Evolutionary conservation across 2,797 vertebrate species (phyloP), one percentile per base, ranked within the genome.

Genomic region (Ceyx erithaca): DNA sequence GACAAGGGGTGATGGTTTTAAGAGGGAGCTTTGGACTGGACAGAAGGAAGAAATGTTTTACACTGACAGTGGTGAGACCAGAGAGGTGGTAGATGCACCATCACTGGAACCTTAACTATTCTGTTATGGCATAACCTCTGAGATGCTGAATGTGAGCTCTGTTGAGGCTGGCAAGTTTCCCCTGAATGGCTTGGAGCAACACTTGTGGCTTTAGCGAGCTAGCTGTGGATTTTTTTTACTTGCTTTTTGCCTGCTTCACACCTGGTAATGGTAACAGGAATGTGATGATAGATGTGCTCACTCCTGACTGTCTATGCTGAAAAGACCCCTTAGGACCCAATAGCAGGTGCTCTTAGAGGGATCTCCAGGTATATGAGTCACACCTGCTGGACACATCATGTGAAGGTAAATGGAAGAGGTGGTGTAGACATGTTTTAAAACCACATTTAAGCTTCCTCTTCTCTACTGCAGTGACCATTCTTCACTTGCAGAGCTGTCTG

Each of bases 401-500:
- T 71, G 57, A 49, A 57, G 12, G n/a, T 48, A 57, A 87, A 68
- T 67, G 58, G 54, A 59, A 40, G 33, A 52, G 62, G 35, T 55
- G n/a, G 20, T 78, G 22, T 80, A 81, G 80, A 77, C 4, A 6
- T 15, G 30, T 33, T 83, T 69, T 70, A 6, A 69, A 90, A 79
- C 33, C 52, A 19, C 0, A 4, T 16, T 59, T 84, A 14, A 79
- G 12, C 46, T 78, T 89, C 55, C 40, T 40, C 23, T 57, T 2
- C 46, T 78, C 28, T 26, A 35, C 84, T 91, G 66, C 59, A 75
- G 51, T 10, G 51, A 72, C 51, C 43, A 20, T 75, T 78, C 58
- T 85, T 87, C 35, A 18, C 78, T 73, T 41, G 63, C 80, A 91
- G 72, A 91, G 72, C 78, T 87, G 71, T 58, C 58, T 91, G 85